These are phyloP conservation scores for Cinclus mexicanus DNA, from an alignment of 2,113 vertebrate genomes.

Conservation along the genomic window DNA sequence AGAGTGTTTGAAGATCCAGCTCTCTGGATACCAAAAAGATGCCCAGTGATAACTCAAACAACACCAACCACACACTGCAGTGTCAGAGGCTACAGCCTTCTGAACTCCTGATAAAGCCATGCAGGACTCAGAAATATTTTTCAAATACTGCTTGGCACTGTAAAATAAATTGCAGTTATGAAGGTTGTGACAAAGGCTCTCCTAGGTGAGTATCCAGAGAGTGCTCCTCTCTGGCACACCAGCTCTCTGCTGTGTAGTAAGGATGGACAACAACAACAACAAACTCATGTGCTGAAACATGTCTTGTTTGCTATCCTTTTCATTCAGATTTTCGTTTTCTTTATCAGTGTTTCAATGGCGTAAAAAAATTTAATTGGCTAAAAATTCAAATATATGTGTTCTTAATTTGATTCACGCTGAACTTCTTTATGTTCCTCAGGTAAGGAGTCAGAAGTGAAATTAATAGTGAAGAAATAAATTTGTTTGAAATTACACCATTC, in stretches of 20 bases:
- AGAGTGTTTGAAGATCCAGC: not conserved
- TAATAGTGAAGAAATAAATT: not conserved
- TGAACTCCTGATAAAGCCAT: not conserved
- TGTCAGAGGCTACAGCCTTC: rapidly evolving
- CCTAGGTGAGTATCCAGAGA: not conserved
- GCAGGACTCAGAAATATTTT: not conserved
- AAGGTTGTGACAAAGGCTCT: rapidly evolving
- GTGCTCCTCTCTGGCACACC: rapidly evolving
- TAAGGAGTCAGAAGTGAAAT: not conserved
- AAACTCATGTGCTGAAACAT: not conserved
- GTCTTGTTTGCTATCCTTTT: not conserved
- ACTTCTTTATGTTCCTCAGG: not conserved
- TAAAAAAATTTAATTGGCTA: not conserved
- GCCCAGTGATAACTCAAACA: not conserved
- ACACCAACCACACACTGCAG: rapidly evolving
- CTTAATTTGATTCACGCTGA: not conserved
- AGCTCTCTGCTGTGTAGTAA: not conserved
- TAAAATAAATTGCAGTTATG: not conserved
- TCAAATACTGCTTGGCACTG: not conserved
- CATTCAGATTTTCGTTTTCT: not conserved
- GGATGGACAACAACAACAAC: not conserved
- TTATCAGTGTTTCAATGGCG: not conserved
- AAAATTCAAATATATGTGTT: not conserved
- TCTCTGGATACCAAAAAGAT: not conserved
- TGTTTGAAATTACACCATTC: not conserved